phyloP scores from a whole-genome alignment of 2,797 vertebrate genomes.

The Sebastiscus albofasciatus region DNA sequence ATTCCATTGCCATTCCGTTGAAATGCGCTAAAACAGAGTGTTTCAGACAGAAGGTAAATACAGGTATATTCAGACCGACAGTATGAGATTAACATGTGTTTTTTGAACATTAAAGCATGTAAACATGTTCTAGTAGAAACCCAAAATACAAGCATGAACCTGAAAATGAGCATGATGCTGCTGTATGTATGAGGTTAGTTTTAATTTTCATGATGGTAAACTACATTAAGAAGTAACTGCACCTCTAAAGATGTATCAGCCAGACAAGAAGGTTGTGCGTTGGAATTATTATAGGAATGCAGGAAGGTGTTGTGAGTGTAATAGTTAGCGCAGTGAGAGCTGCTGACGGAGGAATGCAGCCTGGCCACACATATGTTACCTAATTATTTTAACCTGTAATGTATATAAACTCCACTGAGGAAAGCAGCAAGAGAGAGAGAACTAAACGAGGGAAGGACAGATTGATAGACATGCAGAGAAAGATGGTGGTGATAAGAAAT shows the following conservation, averaged over 20 bases:
- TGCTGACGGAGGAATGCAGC: slow-evolving; percentile 49
- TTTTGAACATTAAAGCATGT: too few relatives aligned
- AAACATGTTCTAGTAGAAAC: too few relatives aligned
- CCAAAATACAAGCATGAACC: too few relatives aligned
- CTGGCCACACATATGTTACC: not conserved
- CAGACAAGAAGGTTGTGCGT: not conserved
- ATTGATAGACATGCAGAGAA: not conserved
- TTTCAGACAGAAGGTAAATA: too few relatives aligned
- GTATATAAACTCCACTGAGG: not conserved
- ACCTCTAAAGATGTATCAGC: not conserved
- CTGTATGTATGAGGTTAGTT: too few relatives aligned
- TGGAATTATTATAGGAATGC: slow-evolving; percentile 23
- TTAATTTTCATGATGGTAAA: not conserved
- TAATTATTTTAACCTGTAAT: slow-evolving; percentile 18
- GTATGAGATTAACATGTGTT: too few relatives aligned
- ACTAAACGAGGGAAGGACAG: not conserved
- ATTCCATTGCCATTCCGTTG: too few relatives aligned
- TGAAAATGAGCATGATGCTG: too few relatives aligned
- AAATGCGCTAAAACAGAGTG: too few relatives aligned
- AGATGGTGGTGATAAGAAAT: not conserved
- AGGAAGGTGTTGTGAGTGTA: slow-evolving; percentile 21
- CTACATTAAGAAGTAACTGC: too few relatives aligned
- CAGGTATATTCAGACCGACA: too few relatives aligned
- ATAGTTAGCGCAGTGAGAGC: slow-evolving; percentile 9
- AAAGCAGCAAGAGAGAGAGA: not conserved